A percentile compares a stretch with the other conserved stretches of the same genome.
These are phyloP conservation scores for Gila robusta DNA, from an alignment of 2,797 vertebrate species.

Conservation along the genomic window DNA sequence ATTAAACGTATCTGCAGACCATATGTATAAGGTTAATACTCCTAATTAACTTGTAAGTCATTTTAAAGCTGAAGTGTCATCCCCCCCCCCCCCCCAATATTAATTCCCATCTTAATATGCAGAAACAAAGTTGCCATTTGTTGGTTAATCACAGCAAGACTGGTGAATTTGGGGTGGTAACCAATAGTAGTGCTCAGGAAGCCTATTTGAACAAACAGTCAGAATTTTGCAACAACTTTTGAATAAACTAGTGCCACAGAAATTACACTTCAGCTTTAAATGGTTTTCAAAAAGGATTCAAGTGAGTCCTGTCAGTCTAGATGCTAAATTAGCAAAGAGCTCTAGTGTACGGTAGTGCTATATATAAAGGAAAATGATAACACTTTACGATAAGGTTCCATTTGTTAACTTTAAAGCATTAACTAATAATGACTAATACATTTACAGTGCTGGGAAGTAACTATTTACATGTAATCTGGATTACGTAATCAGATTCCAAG, in stretches of 20 bases:
- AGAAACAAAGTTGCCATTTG: no score
- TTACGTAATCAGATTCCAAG: no score
- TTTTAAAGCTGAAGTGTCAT: background rate
- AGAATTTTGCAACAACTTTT: background rate
- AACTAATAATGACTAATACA: background rate
- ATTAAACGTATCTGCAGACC: background rate
- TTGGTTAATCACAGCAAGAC: background rate
- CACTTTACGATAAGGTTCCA: background rate
- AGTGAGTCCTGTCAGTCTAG: background rate
- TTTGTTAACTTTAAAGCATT: background rate
- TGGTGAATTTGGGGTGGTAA: background rate
- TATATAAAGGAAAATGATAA: background rate
- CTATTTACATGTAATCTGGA: background rate
- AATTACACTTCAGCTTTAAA: constrained; percentile 1
- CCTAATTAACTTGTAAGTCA: background rate
- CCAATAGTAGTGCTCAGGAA: background rate
- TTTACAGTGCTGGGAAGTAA: background rate
- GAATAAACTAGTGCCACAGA: background rate
- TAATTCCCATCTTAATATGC: background rate
- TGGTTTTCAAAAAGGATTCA: background rate
- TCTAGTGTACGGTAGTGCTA: background rate
- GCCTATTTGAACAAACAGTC: background rate
- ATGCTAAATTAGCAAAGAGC: background rate
- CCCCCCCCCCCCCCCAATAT: background rate
- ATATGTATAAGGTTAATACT: background rate